phyloP scores from a whole-genome alignment of 2,888 invertebrate species.

The Cybosia mesomella region DNA sequence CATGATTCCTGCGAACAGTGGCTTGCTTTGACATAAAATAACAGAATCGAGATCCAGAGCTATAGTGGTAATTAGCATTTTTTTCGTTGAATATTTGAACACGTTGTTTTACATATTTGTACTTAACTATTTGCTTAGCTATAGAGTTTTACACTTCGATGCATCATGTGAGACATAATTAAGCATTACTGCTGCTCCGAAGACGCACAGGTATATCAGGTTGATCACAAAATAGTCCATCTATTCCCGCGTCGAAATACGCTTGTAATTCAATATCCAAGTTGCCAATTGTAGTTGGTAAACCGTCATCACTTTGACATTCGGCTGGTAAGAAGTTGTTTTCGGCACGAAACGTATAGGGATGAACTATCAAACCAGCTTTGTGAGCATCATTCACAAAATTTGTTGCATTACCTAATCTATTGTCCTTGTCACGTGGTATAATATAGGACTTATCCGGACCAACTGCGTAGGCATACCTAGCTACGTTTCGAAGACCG shows the following conservation, averaged over 20 bases:
- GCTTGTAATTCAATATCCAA: slow-evolving; percentile 68
- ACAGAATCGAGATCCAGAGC: no score
- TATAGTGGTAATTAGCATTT: not conserved
- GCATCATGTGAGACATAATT: not conserved
- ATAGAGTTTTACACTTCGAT: not conserved
- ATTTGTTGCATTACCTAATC: slow-evolving; percentile 64
- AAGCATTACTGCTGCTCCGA: slow-evolving; percentile 43
- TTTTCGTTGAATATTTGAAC: not conserved
- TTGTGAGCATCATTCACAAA: slow-evolving; percentile 75
- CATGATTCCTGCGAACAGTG: no score
- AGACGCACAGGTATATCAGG: slow-evolving; percentile 68
- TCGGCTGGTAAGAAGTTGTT: slow-evolving; percentile 74
- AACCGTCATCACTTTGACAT: slow-evolving; percentile 58
- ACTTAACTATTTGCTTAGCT: not conserved
- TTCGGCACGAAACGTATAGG: slow-evolving; percentile 80
- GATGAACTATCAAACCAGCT: slow-evolving; percentile 75
- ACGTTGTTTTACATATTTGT: not conserved
- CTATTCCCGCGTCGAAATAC: slow-evolving; percentile 74
- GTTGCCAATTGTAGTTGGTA: slow-evolving; percentile 63
- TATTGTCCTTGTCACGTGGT: slow-evolving; percentile 67
- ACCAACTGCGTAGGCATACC: slow-evolving; percentile 77
- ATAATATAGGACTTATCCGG: slow-evolving; percentile 79
- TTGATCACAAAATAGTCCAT: slow-evolving; percentile 79
- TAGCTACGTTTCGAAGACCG: slow-evolving; percentile 72
- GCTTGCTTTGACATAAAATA: no score